A percentile compares a stretch with the other conserved stretches of the same genome.
These are phyloP conservation scores for Archilochus colubris DNA, from an alignment of 2,113 vertebrate species.

Conservation along the genomic window DNA sequence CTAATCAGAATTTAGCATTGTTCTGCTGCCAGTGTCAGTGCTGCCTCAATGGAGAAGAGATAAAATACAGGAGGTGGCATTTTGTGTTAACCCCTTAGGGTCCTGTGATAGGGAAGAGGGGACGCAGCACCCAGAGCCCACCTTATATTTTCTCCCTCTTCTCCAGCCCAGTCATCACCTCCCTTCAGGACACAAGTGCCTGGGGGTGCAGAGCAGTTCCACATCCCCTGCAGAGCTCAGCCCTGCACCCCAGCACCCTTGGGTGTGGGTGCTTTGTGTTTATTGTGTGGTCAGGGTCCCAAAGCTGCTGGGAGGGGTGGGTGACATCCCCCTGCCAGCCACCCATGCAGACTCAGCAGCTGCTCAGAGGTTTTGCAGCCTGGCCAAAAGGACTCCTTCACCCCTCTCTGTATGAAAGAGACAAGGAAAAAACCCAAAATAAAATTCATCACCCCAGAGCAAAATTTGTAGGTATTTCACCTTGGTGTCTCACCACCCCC, in stretches of 20 bases:
- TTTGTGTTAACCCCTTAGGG: constrained; percentile 44
- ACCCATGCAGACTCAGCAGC: too few species aligned
- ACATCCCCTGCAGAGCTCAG: accelerated
- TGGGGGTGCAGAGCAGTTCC: background rate
- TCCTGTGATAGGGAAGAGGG: accelerated
- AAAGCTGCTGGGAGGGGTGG: background rate
- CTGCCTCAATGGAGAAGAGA: constrained; percentile 50
- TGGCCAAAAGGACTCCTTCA: background rate
- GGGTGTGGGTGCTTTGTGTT: accelerated
- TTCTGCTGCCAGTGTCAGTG: constrained; percentile 44
- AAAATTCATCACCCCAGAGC: background rate
- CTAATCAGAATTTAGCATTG: constrained; percentile 46
- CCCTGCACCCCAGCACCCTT: background rate
- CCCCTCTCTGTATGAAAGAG: background rate
- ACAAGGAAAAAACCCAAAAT: background rate
- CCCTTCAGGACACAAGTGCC: accelerated
- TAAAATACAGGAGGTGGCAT: constrained; percentile 37
- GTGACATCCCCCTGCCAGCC: background rate
- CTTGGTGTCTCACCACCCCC: too few species aligned
- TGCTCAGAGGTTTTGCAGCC: background rate
- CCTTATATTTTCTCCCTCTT: accelerated
- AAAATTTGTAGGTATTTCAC: background rate
- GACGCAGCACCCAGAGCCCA: accelerated
- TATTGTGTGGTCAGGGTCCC: background rate
- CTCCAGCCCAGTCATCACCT: accelerated